phyloP scores from a whole-genome alignment of 2,888 invertebrate genomes.

The Steromphala cineraria region DNA sequence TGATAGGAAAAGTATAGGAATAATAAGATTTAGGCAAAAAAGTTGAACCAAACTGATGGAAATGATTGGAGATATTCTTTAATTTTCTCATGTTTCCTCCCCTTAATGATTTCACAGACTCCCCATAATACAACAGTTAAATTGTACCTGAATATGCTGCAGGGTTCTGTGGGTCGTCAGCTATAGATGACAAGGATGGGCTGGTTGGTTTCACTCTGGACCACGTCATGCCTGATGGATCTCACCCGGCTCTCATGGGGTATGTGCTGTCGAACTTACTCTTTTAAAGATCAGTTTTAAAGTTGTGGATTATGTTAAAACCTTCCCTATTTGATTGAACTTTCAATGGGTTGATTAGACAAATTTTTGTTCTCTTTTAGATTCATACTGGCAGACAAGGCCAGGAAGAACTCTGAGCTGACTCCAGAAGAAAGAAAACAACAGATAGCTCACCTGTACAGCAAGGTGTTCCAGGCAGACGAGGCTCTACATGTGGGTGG shows the following conservation, averaged over 20 bases:
- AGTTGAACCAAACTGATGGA: too few relatives aligned
- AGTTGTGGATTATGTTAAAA: too few relatives aligned
- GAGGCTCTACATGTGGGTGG: conserved; percentile 24
- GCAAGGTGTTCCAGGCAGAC: conserved; percentile 58
- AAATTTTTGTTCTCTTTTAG: conserved; percentile 42
- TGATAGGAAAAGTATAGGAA: too few relatives aligned
- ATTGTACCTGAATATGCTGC: conserved; percentile 25
- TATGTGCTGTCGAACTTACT: conserved; percentile 42
- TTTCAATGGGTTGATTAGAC: too few relatives aligned
- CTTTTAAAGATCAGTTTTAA: too few relatives aligned
- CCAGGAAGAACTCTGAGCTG: conserved; percentile 45
- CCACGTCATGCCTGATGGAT: conserved; percentile 70
- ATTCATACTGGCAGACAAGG: conserved; percentile 67
- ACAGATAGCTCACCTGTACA: conserved; percentile 54
- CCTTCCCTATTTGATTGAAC: too few relatives aligned
- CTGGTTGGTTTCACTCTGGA: conserved; percentile 69
- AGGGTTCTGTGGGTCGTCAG: conserved; percentile 68
- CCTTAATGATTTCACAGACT: too few relatives aligned
- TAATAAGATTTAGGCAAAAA: too few relatives aligned
- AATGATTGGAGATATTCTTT: too few relatives aligned
- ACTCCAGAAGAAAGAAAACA: conserved; percentile 59
- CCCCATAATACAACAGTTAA: too few relatives aligned
- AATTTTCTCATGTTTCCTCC: too few relatives aligned
- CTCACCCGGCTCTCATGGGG: conserved; percentile 71
- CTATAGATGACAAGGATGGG: conserved; percentile 55